Base-by-base conservation (phyloP, 2,888 invertebrate genomes). In the Cataglyphis albicans region DNA sequence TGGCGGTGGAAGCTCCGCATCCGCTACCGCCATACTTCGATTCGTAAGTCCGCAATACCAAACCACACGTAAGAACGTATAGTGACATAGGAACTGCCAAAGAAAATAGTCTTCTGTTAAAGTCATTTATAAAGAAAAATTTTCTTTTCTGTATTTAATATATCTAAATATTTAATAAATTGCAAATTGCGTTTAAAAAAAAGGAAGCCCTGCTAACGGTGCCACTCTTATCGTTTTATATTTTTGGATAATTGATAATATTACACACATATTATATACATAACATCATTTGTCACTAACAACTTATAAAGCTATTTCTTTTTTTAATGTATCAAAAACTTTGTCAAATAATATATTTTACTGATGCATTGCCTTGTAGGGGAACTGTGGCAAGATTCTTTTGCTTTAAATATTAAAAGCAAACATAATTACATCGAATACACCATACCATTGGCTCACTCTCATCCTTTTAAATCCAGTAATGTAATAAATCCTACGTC, bases 21-120 rank as follows among this genome's bases (percentile, higher is more conserved):
- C 93, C 93, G 87, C 90, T 94, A 88, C 93, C 94, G 86, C 93
- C 93, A 81, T 94, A 93, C 91, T 93, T 94, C 86, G 92, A 93
- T 91, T 93, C 94, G 94, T 94, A 93, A 94, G 94, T 94, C 86
- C 76, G 84, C 89, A 84, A 81, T 81, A 84, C 84, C 87, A 83
- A 87, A 89, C 68, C 85, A 86, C 86, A 90, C 84, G 83, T 85
- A 89, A 85, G 82, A 88, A 87, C 61, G 63, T 74, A 48, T 70
- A 65, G 84, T 84, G 87, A 89, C 87, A 90, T 84, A 89, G 84
- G 85, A 86, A 86, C 76, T 68, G 3, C n/a, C 5, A 18, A 1
- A 15, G 61, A 82, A 83, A 52, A 74, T 67, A 70, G n/a, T n/a
- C 6, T 44, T 59, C 18, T 32, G 6, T 67, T 78, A 2, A 55